Base-by-base conservation (phyloP, 2,113 vertebrate species). In the Cottus gobio region DNA sequence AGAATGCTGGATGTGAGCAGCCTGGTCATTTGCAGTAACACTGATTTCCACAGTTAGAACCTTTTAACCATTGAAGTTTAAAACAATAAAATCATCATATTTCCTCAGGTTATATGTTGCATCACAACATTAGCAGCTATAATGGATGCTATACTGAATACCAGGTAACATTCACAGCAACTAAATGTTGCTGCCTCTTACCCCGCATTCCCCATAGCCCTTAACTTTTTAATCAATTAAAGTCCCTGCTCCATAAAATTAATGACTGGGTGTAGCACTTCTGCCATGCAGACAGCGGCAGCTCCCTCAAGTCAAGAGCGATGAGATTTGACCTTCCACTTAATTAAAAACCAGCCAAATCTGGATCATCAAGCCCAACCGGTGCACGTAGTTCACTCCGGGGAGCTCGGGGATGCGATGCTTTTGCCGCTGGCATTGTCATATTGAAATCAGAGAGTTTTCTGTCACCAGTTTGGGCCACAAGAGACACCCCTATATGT, bases 261-360 rank as follows among this genome's bases (percentile, higher is more conserved):
- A 93, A 95, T 93, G 91, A 86, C 89, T 85, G 82, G 89, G 83
- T 89, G 90, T 90, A 85, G 85, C 88, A 89, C 79, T 82, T 86
- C 89, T 85, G 87, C 88, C 86, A 74, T 85, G 79, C 87, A 93
- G 90, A 93, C 88, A 86, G 89, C 87, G 80, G 81, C 83, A 68
- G 89, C 87, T 94, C 94, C 92, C 94, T 69, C 75, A 93, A 93
- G 93, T 89, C 88, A 82, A 80, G 80, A 83, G 93, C 80, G 48
- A 89, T 93, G 92, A 92, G 90, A 92, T 90, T 93, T 94, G 94
- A 95, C 93, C 92, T 93, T 92, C 89, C 90, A 90, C 86, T 95
- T 95, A 94, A 95, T 95, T 95, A 95, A 95, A 93, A 95, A 94
- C 89, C 91, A 92, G 91, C 81, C 75, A 83, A 94, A 94, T 92